A percentile compares a stretch with the other conserved stretches of the same genome.
phyloP scores from a whole-genome alignment of 2,888 invertebrate genomes.

The Elaeidobius kamerunicus region DNA sequence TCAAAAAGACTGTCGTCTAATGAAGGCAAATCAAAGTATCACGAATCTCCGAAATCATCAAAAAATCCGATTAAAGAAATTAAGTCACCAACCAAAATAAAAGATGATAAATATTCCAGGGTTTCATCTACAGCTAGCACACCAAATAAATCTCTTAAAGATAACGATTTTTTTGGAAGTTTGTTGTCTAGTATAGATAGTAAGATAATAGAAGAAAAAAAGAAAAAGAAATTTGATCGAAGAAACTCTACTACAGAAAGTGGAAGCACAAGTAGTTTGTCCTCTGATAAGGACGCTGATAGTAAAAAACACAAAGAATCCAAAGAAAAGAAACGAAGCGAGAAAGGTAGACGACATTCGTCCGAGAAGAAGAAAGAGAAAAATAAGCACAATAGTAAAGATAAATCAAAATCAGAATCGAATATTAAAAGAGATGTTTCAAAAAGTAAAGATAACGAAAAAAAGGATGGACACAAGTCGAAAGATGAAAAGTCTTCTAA shows the following conservation, averaged over 20 bases:
- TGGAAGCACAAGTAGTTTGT: slow-evolving; percentile 8
- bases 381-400: slow-evolving; percentile 4
- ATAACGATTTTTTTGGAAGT: slow-evolving; percentile 38
- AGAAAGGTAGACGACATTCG: slow-evolving; percentile 5
- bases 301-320: slow-evolving; percentile 21
- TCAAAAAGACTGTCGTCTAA: slow-evolving; percentile 14
- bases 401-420: slow-evolving; percentile 7
- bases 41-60: slow-evolving; percentile 6
- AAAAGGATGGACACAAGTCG: slow-evolving; percentile 9
- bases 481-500: slow-evolving; percentile 26
- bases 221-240: slow-evolving; percentile 32
- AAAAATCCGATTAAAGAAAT: slow-evolving; percentile 17
- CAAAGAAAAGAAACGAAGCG: slow-evolving; percentile 20
- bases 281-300: slow-evolving; percentile 15
- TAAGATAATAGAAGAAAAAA: slow-evolving; percentile 34
- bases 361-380: slow-evolving; percentile 19
- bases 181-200: slow-evolving; percentile 39
- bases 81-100: slow-evolving; percentile 19
- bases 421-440: slow-evolving; percentile 1
- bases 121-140: slow-evolving; percentile 3
- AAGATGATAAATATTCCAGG: slow-evolving; percentile 5
- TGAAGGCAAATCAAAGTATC: background rate
- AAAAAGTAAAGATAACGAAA: slow-evolving; percentile 9
- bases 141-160: slow-evolving; percentile 34
- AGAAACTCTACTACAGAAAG: slow-evolving; percentile 17